A percentile compares a stretch with the other conserved stretches of the same genome.
Evolutionary conservation across 2,888 invertebrate species (phyloP).

Genomic region (Cinara cedri): DNA sequence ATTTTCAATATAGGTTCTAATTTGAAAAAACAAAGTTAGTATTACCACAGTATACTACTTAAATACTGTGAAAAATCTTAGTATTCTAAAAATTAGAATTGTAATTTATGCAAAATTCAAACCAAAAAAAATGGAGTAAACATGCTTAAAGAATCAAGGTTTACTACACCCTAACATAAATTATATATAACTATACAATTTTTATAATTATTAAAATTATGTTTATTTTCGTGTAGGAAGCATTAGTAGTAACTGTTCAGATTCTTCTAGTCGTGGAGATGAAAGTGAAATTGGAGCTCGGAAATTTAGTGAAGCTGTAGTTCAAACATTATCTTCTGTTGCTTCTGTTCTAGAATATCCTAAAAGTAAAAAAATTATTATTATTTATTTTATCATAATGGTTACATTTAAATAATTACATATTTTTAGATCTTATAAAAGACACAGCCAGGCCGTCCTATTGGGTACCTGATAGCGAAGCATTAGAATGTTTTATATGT

Average conservation of each 20-base stretch:
- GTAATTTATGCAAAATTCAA: too few species aligned
- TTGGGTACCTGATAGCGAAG: constrained; percentile 79
- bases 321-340: constrained; percentile 74
- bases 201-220: not conserved
- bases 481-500: constrained; percentile 73
- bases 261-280: constrained; percentile 58
- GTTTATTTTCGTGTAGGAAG: constrained; percentile 31
- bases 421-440: constrained; percentile 70
- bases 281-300: constrained; percentile 67
- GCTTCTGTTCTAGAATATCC: constrained; percentile 77
- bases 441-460: constrained; percentile 77
- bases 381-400: not conserved
- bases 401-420: constrained; percentile 27
- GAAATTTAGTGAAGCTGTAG: constrained; percentile 74
- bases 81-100: too few species aligned
- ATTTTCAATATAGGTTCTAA: too few species aligned
- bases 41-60: too few species aligned
- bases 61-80: too few species aligned
- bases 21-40: too few species aligned
- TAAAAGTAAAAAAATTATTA: constrained; percentile 66
- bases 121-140: too few species aligned
- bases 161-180: too few species aligned
- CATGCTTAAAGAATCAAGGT: too few species aligned
- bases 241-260: constrained; percentile 50
- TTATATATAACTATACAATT: constrained; percentile 13